Evolutionary conservation across 1,140 invertebrate species (phyloP).

Genomic region (Drosophila leontia): DNA sequence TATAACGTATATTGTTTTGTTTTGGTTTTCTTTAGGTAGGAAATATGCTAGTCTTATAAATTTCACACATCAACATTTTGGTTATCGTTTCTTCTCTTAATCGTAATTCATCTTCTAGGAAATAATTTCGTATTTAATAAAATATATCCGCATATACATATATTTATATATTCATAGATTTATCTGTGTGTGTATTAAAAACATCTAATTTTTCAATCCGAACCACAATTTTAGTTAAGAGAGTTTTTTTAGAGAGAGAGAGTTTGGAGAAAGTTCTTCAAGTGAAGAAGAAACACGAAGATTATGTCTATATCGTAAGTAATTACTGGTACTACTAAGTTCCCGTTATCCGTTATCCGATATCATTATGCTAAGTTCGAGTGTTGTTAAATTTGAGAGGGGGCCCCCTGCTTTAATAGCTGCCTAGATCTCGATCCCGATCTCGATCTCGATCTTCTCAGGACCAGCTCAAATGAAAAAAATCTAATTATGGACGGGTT

Average conservation of each 20-base stretch:
- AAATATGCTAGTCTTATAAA: conserved; percentile 85
- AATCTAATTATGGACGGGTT: conserved; percentile 85
- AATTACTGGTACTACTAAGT: conserved; percentile 43
- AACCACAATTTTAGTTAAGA: conserved; percentile 66
- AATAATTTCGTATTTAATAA: conserved; percentile 79
- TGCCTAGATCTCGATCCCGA: conserved; percentile 28
- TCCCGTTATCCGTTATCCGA: conserved; percentile 11
- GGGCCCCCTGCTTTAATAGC: conserved; percentile 19
- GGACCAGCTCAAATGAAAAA: conserved; percentile 65
- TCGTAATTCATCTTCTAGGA: conserved; percentile 39
- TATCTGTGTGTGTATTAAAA: conserved; percentile 53
- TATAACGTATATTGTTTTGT: conserved; percentile 63
- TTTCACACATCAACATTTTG: conserved; percentile 85
- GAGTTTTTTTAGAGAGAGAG: conserved; percentile 18
- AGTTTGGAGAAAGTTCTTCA: conserved; percentile 34
- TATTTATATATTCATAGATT: conserved; percentile 51
- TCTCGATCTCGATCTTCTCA: conserved; percentile 5
- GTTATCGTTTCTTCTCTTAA: conserved; percentile 56
- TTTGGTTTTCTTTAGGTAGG: conserved; percentile 67
- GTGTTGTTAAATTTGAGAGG: conserved; percentile 14
- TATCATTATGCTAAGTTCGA: conserved; percentile 37
- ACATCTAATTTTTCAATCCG: conserved; percentile 72
- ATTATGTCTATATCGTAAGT: conserved; percentile 37
- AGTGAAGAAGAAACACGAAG: conserved; percentile 65
- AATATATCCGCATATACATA: conserved; percentile 60